Evolutionary conservation across 2,888 invertebrate species (phyloP).

Genomic region (Ommatoiulus sabulosus): DNA sequence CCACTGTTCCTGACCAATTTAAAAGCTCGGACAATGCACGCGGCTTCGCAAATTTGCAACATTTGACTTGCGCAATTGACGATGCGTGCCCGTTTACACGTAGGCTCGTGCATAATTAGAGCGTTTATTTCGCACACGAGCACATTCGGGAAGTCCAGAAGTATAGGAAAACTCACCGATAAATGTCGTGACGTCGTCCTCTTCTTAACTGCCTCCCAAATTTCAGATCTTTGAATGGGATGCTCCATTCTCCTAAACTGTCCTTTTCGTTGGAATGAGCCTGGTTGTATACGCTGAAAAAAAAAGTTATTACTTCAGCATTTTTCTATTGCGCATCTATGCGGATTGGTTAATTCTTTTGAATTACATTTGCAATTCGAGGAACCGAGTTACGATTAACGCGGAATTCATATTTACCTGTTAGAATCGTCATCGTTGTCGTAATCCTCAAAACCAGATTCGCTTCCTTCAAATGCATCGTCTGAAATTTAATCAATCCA

Average conservation of each 20-base stretch:
- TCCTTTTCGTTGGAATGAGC: conserved; percentile 57
- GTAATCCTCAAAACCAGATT: conserved; percentile 61
- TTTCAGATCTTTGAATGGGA: conserved; percentile 66
- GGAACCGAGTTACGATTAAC: too few relatives aligned
- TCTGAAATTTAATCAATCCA: conserved; percentile 48
- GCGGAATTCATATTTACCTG: conserved; percentile 47
- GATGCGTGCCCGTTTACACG: background rate
- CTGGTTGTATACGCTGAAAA: conserved; percentile 27
- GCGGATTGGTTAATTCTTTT: too few relatives aligned
- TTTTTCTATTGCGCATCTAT: too few relatives aligned
- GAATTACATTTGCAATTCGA: too few relatives aligned
- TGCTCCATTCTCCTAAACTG: conserved; percentile 66
- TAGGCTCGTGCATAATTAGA: background rate
- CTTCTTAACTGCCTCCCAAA: conserved; percentile 65
- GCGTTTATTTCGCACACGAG: background rate
- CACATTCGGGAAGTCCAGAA: background rate
- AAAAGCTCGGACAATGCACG: background rate
- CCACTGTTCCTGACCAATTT: background rate
- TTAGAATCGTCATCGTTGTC: conserved; percentile 55
- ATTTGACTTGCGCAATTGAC: background rate
- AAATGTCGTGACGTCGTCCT: conserved; percentile 65
- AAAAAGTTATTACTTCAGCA: background rate
- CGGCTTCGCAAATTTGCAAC: background rate
- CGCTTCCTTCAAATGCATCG: conserved; percentile 58
- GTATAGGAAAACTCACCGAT: conserved; percentile 64